phyloP scores from a whole-genome alignment of 2,888 invertebrate genomes.

The Seira musarum region DNA sequence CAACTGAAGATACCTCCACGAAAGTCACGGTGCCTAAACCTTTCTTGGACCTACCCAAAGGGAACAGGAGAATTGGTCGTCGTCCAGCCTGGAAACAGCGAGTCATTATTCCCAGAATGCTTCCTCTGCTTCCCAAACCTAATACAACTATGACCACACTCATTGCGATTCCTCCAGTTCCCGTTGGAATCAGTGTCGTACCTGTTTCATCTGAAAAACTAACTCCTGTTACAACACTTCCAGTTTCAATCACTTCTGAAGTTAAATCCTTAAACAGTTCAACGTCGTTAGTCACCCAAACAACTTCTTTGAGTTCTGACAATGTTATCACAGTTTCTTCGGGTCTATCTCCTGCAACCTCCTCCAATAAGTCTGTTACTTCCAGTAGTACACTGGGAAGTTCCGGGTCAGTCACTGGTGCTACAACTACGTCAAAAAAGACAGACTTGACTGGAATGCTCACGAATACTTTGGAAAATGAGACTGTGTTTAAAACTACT shows the following conservation, averaged over 20 bases:
- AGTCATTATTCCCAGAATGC: slow-evolving; percentile 83
- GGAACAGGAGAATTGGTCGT: slow-evolving; percentile 72
- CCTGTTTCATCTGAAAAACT: slow-evolving; percentile 37
- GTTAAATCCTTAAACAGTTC: background rate
- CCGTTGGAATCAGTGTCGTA: slow-evolving; percentile 47
- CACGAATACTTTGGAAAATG: background rate
- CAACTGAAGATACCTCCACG: slow-evolving; percentile 49
- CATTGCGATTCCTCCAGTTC: slow-evolving; percentile 44
- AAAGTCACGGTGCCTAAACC: slow-evolving; percentile 66
- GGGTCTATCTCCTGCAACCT: slow-evolving; percentile 16
- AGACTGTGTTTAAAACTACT: background rate
- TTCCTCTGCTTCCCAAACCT: slow-evolving; percentile 79
- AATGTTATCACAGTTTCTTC: slow-evolving; percentile 37
- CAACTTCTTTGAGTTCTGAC: slow-evolving; percentile 15
- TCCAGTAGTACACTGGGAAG: slow-evolving; percentile 9
- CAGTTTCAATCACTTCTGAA: slow-evolving; percentile 20
- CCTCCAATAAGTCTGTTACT: background rate
- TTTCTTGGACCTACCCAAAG: slow-evolving; percentile 69
- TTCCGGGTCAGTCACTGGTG: slow-evolving; percentile 26
- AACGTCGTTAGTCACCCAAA: background rate
- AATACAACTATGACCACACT: slow-evolving; percentile 38
- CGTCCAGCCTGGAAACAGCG: slow-evolving; percentile 75
- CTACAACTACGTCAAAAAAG: slow-evolving; percentile 14
- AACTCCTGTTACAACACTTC: slow-evolving; percentile 18
- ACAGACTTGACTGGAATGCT: background rate